phyloP scores from a whole-genome alignment of 2,888 invertebrate genomes.

The Leptogaster cylindrica region DNA sequence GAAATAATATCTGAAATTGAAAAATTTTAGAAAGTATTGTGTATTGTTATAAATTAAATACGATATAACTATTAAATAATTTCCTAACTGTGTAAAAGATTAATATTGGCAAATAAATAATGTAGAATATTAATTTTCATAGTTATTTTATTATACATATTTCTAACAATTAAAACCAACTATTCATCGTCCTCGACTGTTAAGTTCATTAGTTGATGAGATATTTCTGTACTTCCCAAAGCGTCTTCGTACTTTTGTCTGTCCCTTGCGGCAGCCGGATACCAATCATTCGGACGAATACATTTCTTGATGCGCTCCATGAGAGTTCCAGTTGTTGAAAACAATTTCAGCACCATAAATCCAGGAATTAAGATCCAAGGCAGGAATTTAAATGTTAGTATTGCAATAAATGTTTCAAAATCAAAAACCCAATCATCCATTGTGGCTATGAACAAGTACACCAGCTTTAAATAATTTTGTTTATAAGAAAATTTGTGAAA shows the following conservation, averaged over 20 bases:
- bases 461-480: too few relatives aligned
- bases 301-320: conserved; percentile 53
- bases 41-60: too few relatives aligned
- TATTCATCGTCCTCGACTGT: conserved; percentile 41
- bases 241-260: conserved; percentile 56
- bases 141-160: neutral
- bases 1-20: too few relatives aligned
- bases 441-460: neutral
- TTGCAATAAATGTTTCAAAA: too few relatives aligned
- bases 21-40: too few relatives aligned
- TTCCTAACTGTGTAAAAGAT: too few relatives aligned
- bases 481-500: too few relatives aligned
- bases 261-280: conserved; percentile 54
- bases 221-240: conserved; percentile 54
- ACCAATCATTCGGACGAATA: conserved; percentile 59
- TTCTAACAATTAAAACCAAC: neutral
- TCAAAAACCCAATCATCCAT: neutral
- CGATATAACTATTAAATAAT: too few relatives aligned
- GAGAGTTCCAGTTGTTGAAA: conserved; percentile 53
- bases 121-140: neutral
- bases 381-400: conserved; percentile 47
- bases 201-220: conserved; percentile 53
- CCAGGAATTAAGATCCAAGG: conserved; percentile 55
- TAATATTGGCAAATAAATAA: too few relatives aligned
- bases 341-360: conserved; percentile 53